Base-by-base conservation (phyloP, 92 coral and sea anemone genomes). In the Meandrina meandrites region DNA sequence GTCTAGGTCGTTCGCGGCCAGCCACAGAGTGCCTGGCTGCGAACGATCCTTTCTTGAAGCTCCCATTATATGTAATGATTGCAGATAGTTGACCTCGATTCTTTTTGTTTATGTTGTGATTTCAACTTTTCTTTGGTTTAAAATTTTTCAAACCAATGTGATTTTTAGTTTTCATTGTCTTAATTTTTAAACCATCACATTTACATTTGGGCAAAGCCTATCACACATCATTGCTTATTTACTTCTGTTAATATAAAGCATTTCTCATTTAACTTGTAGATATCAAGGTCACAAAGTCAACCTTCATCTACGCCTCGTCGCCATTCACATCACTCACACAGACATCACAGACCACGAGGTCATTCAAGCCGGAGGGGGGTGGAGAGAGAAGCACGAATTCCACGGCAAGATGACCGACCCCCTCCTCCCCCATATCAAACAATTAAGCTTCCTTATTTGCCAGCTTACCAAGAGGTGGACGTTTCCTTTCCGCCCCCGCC, bases 401-500 rank as follows among this genome's bases (percentile, higher is more conserved):
- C 80, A n/a, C 87, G 82, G 8, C 11, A 21, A 31, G 88, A 86
- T 19, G 71, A 66, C n/a, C 92, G 89, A 76, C 94, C 94, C 14
- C 91, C 92, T 34, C 95, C 95, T 32, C 92, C 92, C 17, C 86
- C 92, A 5, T 89, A 90, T 37, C 95, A 86, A 68, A 92, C 95
- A 19, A 60, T 92, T 50, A 92, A 92, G 86, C 79, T 92, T 37
- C 95, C 95, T n/a, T 83, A 92, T 54, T 58, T 94, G 24, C 98
- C 98, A 4, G 78, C 95, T 24, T 94, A 94, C 54, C 69, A 92
- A 75, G 98, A 94, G 50, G 83, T 92, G 7, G 93, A 88, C 18
- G 89, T 87, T 34, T 51, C 87, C 4, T 90, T 93, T 17, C 94
- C 98, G 3, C 98, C 98, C 0, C 98, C 98, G 0, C 97, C 97